Conservation (phyloP, 2,113 vertebrate genomes). For the Ovis aries region ARS-UI_Ramb_v3.0 NC_056061.1:42792001-42792500, state of each 20-base stretch:
- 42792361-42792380: background rate
- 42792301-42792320: background rate
- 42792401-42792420: background rate
- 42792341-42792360: background rate
- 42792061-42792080: background rate
- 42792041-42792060: background rate
- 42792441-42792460: background rate
- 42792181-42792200: background rate
- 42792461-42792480: background rate
- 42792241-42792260: background rate
- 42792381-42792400: background rate
- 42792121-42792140: background rate
- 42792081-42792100: background rate
- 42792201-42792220: background rate
- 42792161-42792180: background rate
- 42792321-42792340: constrained; percentile 3
- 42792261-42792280: background rate
- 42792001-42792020: background rate
- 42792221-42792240: background rate
- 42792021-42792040: background rate
- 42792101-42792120: background rate
- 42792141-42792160: background rate
- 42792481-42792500: background rate
- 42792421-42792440: background rate
- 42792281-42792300: background rate